phyloP scores from a whole-genome alignment of 1,140 invertebrate genomes.

The Drosophila sproati region DNA sequence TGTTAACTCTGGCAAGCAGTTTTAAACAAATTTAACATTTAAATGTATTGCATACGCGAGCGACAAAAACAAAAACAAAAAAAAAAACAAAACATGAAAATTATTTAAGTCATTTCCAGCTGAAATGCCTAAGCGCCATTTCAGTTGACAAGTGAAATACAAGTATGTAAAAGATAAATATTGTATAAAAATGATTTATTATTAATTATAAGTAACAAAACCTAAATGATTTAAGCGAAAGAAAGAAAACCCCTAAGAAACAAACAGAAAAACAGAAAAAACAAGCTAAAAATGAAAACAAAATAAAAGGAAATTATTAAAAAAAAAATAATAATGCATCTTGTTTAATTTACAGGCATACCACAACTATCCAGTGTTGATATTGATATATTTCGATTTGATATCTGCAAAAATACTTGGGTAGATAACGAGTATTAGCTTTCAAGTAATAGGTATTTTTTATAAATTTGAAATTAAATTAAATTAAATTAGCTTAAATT shows the following conservation, averaged over 20 bases:
- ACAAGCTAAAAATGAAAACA: conserved; percentile 61
- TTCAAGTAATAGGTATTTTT: too few species aligned
- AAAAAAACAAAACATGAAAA: conserved; percentile 29
- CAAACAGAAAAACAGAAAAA: conserved; percentile 47
- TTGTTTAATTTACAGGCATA: background rate
- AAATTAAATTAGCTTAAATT: too few species aligned
- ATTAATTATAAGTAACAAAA: conserved; percentile 73
- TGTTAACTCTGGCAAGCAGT: conserved; percentile 77
- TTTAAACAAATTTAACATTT: conserved; percentile 67
- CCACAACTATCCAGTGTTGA: too few species aligned
- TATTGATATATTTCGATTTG: too few species aligned
- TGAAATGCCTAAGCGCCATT: conserved; percentile 50
- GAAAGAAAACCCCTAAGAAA: conserved; percentile 63
- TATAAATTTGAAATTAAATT: too few species aligned
- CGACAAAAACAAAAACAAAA: conserved; percentile 48
- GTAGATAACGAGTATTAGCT: too few species aligned
- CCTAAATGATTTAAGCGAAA: conserved; percentile 62
- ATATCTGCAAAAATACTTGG: too few species aligned
- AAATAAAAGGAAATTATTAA: conserved; percentile 77
- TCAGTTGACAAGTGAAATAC: conserved; percentile 45
- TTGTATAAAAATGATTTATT: conserved; percentile 82
- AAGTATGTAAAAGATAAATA: conserved; percentile 66
- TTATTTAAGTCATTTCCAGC: conserved; percentile 61
- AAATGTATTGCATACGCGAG: conserved; percentile 54
- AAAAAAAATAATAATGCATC: conserved; percentile 41